These are phyloP conservation scores for Mustela nigripes DNA, from an alignment of 2,113 vertebrate genomes.

Conservation along the genomic window DNA sequence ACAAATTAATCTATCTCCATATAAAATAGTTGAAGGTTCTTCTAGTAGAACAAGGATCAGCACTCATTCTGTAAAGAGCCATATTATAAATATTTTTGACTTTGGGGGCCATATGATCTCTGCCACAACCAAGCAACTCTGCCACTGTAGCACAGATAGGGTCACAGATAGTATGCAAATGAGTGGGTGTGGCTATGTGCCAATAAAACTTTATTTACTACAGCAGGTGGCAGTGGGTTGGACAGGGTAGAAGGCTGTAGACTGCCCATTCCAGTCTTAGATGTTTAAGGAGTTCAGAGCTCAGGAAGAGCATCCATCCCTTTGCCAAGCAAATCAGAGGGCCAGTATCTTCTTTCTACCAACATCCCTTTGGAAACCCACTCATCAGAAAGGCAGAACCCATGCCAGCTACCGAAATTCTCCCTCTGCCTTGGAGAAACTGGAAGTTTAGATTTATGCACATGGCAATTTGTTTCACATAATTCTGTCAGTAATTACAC, in stretches of 20 bases:
- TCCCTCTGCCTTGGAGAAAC: constrained; percentile 51
- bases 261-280: background rate
- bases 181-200: background rate
- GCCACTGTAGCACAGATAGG: background rate
- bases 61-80: background rate
- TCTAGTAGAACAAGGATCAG: background rate
- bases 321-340: background rate
- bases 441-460: constrained; percentile 71
- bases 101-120: background rate
- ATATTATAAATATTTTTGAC: background rate
- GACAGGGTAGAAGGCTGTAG: accelerated
- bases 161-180: background rate
- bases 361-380: background rate
- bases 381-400: background rate
- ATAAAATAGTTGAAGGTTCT: background rate
- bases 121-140: background rate
- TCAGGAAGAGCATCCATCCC: background rate
- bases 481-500: constrained; percentile 81
- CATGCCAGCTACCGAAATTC: background rate
- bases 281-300: background rate
- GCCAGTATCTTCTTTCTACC: background rate
- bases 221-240: background rate
- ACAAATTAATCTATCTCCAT: background rate
- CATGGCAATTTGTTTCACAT: constrained; percentile 77
- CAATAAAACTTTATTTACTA: constrained; percentile 59